These are phyloP conservation scores for Melikaiella ostensackeni DNA, from an alignment of 2,888 invertebrate genomes.

Conservation along the genomic window DNA sequence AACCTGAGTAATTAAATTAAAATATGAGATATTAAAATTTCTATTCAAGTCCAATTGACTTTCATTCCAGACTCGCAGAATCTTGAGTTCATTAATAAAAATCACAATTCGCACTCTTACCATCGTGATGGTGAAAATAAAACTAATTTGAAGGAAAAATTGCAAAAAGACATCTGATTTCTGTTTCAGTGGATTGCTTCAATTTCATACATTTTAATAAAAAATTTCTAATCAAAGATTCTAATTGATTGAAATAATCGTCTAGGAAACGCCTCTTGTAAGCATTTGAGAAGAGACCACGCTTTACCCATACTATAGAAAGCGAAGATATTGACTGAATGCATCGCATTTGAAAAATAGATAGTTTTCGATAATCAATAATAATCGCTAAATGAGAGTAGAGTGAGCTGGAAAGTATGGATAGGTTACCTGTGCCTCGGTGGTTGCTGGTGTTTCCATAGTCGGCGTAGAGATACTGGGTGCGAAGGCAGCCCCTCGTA, in stretches of 20 bases:
- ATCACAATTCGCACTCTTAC: neutral
- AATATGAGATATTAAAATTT: neutral
- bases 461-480: constrained; percentile 56
- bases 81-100: neutral
- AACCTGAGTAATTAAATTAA: neutral
- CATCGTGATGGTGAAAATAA: neutral
- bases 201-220: neutral
- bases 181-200: no score
- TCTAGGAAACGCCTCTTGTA: constrained; percentile 3
- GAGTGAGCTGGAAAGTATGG: constrained; percentile 75
- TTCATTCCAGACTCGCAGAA: neutral
- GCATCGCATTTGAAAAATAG: neutral
- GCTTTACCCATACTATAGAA: neutral
- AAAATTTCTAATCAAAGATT: neutral
- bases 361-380: constrained; percentile 3
- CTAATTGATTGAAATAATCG: neutral
- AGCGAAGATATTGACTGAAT: constrained; percentile 13
- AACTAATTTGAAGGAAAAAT: neutral
- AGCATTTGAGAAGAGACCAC: constrained; percentile 27
- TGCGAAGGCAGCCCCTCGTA: constrained; percentile 76
- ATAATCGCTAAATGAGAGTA: constrained; percentile 70
- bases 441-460: constrained; percentile 53
- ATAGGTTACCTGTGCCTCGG: constrained; percentile 76
- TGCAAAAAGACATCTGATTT: no score
- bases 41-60: neutral